phyloP scores from a whole-genome alignment of 2,113 vertebrate species.

The Todiramphus saurophagus region DNA sequence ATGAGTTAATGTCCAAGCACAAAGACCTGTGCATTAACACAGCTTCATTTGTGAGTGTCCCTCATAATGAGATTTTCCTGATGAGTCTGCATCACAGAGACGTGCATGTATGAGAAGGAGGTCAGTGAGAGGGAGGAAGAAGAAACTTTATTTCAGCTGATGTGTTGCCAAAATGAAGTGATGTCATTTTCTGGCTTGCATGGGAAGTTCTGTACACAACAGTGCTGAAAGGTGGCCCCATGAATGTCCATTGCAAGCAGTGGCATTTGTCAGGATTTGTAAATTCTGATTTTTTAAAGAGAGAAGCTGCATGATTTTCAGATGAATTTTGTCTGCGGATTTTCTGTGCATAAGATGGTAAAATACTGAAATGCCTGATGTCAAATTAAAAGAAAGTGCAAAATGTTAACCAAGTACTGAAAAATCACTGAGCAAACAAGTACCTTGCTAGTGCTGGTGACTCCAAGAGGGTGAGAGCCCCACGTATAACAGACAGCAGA shows the following conservation, averaged over 20 bases:
- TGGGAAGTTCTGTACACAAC: not conserved
- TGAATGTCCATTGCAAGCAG: not conserved
- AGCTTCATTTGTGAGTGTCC: not conserved
- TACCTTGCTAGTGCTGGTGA: not conserved
- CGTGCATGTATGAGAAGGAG: not conserved
- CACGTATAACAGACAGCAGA: not conserved
- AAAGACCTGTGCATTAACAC: not conserved
- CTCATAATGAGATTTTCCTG: not conserved
- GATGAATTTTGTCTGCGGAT: not conserved
- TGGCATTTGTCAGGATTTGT: not conserved
- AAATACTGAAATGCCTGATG: not conserved
- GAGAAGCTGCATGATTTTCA: not conserved
- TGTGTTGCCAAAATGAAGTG: not conserved
- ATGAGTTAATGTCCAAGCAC: not conserved
- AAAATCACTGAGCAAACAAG: not conserved
- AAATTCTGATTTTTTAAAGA: not conserved
- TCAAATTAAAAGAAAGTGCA: not conserved
- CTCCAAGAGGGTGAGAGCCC: not conserved
- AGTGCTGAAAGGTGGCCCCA: not conserved
- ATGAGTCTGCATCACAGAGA: not conserved
- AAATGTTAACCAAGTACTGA: not conserved
- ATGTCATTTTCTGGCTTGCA: not conserved
- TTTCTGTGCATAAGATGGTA: not conserved
- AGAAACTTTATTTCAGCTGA: not conserved
- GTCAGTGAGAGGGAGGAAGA: not conserved